Evolutionary conservation across 2,797 vertebrate species (phyloP).

Genomic region (Sebastolobus altivelis): DNA sequence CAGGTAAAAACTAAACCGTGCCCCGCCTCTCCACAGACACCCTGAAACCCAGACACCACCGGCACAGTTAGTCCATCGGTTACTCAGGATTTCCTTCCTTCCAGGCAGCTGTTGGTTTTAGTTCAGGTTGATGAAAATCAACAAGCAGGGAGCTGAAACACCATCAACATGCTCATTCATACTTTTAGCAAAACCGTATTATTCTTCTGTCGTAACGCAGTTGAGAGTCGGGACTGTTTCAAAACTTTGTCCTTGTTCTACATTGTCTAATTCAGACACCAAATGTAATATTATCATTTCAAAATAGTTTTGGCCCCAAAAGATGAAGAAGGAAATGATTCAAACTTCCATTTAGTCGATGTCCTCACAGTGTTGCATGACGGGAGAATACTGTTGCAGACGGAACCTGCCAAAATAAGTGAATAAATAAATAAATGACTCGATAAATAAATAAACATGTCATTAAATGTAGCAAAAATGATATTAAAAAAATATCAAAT

Average conservation of each 20-base stretch:
- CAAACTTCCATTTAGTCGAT: background rate
- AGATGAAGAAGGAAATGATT: background rate
- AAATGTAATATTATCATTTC: background rate
- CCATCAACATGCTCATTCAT: background rate
- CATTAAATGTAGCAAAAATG: no score
- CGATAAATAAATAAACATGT: no score
- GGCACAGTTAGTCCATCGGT: background rate
- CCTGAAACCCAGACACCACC: slow-evolving; percentile 39
- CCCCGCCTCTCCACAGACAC: slow-evolving; percentile 32
- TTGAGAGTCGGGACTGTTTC: background rate
- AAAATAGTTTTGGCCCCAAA: background rate
- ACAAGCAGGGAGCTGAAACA: background rate
- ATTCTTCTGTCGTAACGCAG: background rate
- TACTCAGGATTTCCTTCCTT: background rate
- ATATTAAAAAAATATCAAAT: no score
- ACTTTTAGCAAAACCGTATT: background rate
- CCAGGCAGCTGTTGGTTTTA: background rate
- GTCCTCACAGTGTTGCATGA: background rate
- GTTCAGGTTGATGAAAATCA: background rate
- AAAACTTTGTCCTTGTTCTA: background rate
- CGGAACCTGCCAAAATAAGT: no score
- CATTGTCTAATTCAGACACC: background rate
- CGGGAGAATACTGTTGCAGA: background rate
- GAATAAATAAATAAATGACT: no score
- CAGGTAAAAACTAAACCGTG: slow-evolving; percentile 87